These are phyloP conservation scores for Apotomis capreana DNA, from an alignment of 2,888 invertebrate genomes.

Conservation along the genomic window DNA sequence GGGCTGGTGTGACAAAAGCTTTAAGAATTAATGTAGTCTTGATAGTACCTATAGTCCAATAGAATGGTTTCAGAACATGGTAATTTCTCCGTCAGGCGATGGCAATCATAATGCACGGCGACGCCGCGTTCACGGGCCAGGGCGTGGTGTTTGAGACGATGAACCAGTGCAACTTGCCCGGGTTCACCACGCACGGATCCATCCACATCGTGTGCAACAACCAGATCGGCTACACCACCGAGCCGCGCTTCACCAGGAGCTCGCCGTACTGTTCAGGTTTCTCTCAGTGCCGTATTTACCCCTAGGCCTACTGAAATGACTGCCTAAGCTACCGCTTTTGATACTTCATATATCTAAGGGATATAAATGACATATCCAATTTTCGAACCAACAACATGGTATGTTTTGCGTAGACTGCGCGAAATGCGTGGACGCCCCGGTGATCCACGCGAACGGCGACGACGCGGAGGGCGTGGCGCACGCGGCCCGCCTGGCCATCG, in stretches of 20 bases:
- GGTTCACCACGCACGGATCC: conserved; percentile 85
- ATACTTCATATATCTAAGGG: too few relatives aligned
- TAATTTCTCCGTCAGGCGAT: conserved; percentile 71
- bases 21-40: too few relatives aligned
- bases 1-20: too few relatives aligned
- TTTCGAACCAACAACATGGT: not conserved
- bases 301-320: too few relatives aligned
- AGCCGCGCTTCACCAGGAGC: conserved; percentile 92
- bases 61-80: too few relatives aligned
- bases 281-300: not conserved
- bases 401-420: conserved; percentile 86
- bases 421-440: conserved; percentile 94
- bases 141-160: conserved; percentile 87
- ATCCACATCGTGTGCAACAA: conserved; percentile 87
- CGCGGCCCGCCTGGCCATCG: conserved; percentile 94
- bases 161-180: conserved; percentile 83
- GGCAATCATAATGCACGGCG: conserved; percentile 87
- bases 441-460: conserved; percentile 97
- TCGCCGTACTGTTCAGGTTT: conserved; percentile 92
- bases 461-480: conserved; percentile 96
- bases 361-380: too few relatives aligned
- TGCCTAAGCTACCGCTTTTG: too few relatives aligned
- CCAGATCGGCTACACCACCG: conserved; percentile 96
- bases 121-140: conserved; percentile 86
- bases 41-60: too few relatives aligned